Evolutionary conservation across 2,797 vertebrate genomes (phyloP).

Genomic region (Acrocephalus scirpaceus): DNA sequence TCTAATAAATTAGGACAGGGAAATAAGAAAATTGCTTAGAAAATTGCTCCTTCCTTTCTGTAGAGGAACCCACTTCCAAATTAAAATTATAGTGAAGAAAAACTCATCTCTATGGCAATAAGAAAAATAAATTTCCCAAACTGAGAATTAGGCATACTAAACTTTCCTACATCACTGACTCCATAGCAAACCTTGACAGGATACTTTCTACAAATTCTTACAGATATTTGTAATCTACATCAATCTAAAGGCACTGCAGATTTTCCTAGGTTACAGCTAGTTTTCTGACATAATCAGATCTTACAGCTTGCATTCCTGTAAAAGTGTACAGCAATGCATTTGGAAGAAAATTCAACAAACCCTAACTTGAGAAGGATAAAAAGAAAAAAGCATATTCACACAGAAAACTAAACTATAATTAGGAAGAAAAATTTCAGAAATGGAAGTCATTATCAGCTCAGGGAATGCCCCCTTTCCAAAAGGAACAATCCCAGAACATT

Average conservation of each 20-base stretch:
- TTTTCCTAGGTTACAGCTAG: not conserved
- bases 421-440: not conserved
- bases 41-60: too few species aligned
- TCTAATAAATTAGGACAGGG: not conserved
- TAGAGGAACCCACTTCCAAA: not conserved
- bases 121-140: not conserved
- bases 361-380: not conserved
- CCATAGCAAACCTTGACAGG: not conserved
- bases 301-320: not conserved
- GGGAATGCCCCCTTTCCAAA: rapidly evolving
- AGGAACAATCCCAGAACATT: not conserved
- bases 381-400: not conserved
- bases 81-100: not conserved
- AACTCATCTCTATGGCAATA: not conserved
- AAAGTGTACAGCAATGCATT: not conserved
- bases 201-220: not conserved
- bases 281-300: not conserved
- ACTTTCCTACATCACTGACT: not conserved
- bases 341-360: not conserved
- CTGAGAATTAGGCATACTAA: not conserved
- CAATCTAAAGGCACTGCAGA: not conserved
- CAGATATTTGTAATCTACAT: not conserved
- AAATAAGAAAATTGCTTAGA: not conserved
- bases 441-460: not conserved
- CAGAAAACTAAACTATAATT: not conserved